A percentile compares a stretch with the other conserved stretches of the same genome.
These are phyloP conservation scores for Drosophila subquinaria DNA, from an alignment of 2,888 invertebrate species.

Conservation along the genomic window DNA sequence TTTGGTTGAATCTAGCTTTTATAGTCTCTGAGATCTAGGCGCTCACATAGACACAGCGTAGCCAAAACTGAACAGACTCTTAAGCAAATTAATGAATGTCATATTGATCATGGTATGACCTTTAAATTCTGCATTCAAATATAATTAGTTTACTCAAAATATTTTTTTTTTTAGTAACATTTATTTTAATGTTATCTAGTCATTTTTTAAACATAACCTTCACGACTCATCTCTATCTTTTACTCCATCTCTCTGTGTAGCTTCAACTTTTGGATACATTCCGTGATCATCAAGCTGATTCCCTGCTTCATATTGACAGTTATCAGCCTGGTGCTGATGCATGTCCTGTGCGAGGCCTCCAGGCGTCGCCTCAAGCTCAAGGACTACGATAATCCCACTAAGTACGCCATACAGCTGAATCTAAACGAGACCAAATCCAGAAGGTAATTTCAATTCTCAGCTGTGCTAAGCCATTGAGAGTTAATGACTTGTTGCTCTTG, in stretches of 20 bases:
- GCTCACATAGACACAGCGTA: too few relatives aligned
- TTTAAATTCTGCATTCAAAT: too few relatives aligned
- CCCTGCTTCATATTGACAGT: conserved; percentile 91
- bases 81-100: too few relatives aligned
- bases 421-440: conserved; percentile 69
- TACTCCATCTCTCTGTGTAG: conserved; percentile 51
- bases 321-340: conserved; percentile 88
- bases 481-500: background rate
- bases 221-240: too few relatives aligned
- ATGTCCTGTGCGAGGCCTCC: conserved; percentile 91
- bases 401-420: conserved; percentile 84
- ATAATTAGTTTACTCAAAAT: too few relatives aligned
- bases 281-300: conserved; percentile 90
- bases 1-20: too few relatives aligned
- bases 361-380: conserved; percentile 90
- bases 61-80: too few relatives aligned
- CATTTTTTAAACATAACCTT: background rate
- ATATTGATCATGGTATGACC: too few relatives aligned
- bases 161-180: too few relatives aligned
- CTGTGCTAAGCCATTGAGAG: too few relatives aligned
- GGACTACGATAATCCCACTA: conserved; percentile 87
- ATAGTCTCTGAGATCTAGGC: too few relatives aligned
- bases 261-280: conserved; percentile 92
- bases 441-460: conserved; percentile 42
- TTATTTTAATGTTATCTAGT: background rate